Percentiles rank a stretch among this genome's conserved stretches.
Conservation (phyloP, 2,888 invertebrate species). For the Theretra japonica region DNA sequence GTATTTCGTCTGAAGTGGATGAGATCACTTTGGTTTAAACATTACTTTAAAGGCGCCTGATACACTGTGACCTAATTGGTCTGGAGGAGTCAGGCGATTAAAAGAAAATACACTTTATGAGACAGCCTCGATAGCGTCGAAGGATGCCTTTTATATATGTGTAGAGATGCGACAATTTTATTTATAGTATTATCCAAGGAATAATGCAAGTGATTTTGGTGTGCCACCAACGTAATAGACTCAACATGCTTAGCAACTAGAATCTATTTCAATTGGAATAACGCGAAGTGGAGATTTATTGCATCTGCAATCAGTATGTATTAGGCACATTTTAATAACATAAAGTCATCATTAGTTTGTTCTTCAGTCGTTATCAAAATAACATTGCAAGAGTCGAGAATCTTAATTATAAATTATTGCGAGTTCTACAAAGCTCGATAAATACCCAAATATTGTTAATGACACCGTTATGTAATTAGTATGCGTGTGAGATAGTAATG, state of each 20-base stretch:
- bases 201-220: too few relatives aligned
- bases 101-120: background rate
- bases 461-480: background rate
- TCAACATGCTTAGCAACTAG: background rate
- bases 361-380: too few relatives aligned
- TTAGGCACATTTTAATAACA: background rate
- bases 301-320: background rate
- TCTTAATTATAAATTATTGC: too few relatives aligned
- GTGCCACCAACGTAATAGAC: background rate
- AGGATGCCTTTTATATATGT: background rate
- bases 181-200: background rate
- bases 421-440: background rate
- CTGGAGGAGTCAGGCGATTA: conserved; percentile 16
- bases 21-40: conserved; percentile 32
- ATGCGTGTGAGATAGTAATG: background rate
- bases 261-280: background rate
- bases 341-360: too few relatives aligned
- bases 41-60: conserved; percentile 15
- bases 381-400: too few relatives aligned
- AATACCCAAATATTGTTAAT: background rate
- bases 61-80: conserved; percentile 25
- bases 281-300: background rate
- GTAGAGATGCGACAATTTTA: background rate
- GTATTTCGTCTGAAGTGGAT: conserved; percentile 30
- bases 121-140: conserved; percentile 1